A percentile compares a stretch with the other conserved stretches of the same genome.
These are phyloP conservation scores for Drosophila cognata DNA, from an alignment of 2,888 invertebrate genomes.

Conservation along the genomic window DNA sequence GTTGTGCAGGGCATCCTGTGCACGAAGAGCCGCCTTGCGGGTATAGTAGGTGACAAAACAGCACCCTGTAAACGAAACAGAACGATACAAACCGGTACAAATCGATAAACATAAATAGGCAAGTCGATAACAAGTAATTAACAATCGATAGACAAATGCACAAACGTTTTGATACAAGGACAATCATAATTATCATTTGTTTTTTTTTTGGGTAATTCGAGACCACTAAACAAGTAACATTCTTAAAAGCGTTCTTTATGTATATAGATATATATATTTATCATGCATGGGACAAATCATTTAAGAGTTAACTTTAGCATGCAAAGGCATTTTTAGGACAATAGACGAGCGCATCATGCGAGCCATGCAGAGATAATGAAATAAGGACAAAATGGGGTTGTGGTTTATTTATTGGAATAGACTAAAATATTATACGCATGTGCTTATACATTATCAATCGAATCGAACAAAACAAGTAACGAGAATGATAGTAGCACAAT, in stretches of 20 bases:
- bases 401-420: slow-evolving; percentile 6
- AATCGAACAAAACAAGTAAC: slow-evolving; percentile 23
- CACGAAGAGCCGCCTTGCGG: slow-evolving; percentile 98
- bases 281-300: slow-evolving; percentile 52
- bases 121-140: slow-evolving; percentile 43
- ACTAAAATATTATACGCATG: slow-evolving; percentile 4
- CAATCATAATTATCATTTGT: slow-evolving; percentile 19
- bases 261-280: slow-evolving; percentile 3
- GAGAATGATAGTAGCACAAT: not conserved
- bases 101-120: slow-evolving; percentile 62
- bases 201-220: slow-evolving; percentile 2
- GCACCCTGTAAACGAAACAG: slow-evolving; percentile 94
- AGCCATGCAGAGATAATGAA: slow-evolving; percentile 58
- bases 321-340: slow-evolving; percentile 42
- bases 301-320: slow-evolving; percentile 21
- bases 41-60: slow-evolving; percentile 99
- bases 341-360: slow-evolving; percentile 56
- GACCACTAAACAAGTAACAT: slow-evolving; percentile 11
- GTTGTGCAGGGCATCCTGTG: slow-evolving; percentile 99
- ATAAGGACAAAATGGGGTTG: slow-evolving; percentile 18
- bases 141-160: slow-evolving; percentile 68
- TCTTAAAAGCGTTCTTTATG: not conserved
- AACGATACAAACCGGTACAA: slow-evolving; percentile 69
- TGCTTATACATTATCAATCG: slow-evolving; percentile 18
- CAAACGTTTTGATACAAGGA: slow-evolving; percentile 67